Conservation (phyloP, 2,797 vertebrate species). For the Cyclopterus lumpus region DNA sequence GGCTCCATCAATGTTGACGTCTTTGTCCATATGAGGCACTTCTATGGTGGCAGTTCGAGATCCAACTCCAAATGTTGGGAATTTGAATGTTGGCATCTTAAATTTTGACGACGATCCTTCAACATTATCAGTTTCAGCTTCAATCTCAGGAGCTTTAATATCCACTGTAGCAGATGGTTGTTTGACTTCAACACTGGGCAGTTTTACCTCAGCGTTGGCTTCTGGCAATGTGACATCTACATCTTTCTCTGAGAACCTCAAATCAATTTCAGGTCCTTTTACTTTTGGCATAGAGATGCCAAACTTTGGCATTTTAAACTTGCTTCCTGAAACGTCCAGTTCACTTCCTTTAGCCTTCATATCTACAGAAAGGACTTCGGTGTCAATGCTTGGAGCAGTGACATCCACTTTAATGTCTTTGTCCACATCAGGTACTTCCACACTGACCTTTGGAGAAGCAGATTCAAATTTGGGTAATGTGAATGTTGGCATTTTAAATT, state of each 20-base stretch:
- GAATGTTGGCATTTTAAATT: conserved; percentile 55
- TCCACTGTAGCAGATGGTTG: background rate
- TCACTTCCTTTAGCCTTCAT: conserved; percentile 25
- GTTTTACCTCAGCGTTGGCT: conserved; percentile 14
- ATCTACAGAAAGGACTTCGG: conserved; percentile 6
- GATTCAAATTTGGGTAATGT: conserved; percentile 56
- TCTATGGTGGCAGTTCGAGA: conserved; percentile 42
- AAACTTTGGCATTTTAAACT: conserved; percentile 27
- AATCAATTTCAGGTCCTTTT: conserved; percentile 32
- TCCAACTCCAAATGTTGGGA: conserved; percentile 73
- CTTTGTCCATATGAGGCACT: conserved; percentile 28
- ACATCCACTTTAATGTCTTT: conserved; percentile 10
- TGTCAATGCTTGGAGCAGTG: background rate
- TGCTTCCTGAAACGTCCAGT: conserved; percentile 26
- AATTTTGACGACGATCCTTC: conserved; percentile 50
- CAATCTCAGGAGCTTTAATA: too few species aligned
- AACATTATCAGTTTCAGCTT: too few species aligned
- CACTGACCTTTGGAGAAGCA: conserved; percentile 2
- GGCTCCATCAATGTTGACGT: conserved; percentile 1
- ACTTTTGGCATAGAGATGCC: conserved; percentile 38
- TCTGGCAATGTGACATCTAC: conserved; percentile 42
- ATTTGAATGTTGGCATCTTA: conserved; percentile 76
- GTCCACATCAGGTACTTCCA: conserved; percentile 26
- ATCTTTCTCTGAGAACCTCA: conserved; percentile 56
- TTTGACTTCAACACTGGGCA: conserved; percentile 31